A percentile compares a stretch with the other conserved stretches of the same genome.
These are phyloP conservation scores for Gambelia wislizenii DNA, from an alignment of 2,797 vertebrate genomes.

Conservation along the genomic window DNA sequence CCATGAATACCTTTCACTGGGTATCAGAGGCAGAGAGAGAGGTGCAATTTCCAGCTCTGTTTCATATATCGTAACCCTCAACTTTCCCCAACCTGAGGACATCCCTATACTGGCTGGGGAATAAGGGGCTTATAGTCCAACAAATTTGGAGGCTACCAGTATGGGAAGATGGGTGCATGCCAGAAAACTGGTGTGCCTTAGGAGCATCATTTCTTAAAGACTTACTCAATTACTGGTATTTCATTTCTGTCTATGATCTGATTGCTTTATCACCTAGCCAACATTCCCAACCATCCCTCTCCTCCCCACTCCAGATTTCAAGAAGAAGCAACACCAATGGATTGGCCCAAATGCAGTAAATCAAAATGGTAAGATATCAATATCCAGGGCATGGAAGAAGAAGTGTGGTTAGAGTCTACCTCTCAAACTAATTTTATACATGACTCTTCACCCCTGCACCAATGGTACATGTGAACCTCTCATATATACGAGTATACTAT, in stretches of 20 bases:
- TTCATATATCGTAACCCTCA: background rate
- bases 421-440: background rate
- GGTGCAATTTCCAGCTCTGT: background rate
- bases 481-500: background rate
- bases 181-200: background rate
- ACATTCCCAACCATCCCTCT: background rate
- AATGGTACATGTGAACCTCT: background rate
- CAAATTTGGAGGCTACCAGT: background rate
- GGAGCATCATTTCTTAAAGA: background rate
- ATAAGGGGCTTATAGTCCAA: background rate
- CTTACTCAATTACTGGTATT: background rate
- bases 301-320: constrained; percentile 64
- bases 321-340: constrained; percentile 79
- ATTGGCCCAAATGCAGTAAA: constrained; percentile 78
- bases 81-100: too few relatives aligned
- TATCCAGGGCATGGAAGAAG: background rate
- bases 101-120: background rate
- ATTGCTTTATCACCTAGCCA: background rate
- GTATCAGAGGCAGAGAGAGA: background rate
- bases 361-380: constrained; percentile 73
- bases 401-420: background rate
- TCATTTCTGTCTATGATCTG: accelerated
- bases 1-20: background rate
- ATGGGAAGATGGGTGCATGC: background rate
- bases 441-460: too few relatives aligned